These are phyloP conservation scores for Lepus timidus DNA, from an alignment of 2,113 vertebrate species.

Conservation along the genomic window DNA sequence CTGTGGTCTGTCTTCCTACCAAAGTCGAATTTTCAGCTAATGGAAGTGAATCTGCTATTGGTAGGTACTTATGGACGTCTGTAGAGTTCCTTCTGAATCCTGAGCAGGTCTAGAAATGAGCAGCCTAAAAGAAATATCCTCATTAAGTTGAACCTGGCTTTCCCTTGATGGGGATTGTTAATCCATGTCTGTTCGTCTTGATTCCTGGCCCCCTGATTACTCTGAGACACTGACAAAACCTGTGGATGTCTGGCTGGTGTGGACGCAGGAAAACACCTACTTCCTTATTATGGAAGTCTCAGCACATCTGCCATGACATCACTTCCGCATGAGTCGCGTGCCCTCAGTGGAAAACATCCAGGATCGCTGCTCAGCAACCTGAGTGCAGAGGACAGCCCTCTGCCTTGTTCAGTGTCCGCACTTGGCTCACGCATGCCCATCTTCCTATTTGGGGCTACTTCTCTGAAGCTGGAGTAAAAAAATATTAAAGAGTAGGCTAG, in stretches of 20 bases:
- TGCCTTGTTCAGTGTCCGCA: neutral
- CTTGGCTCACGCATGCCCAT: neutral
- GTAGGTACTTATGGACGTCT: neutral
- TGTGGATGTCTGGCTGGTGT: neutral
- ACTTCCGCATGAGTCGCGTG: neutral
- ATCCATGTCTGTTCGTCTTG: neutral
- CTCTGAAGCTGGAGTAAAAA: neutral
- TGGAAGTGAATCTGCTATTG: neutral
- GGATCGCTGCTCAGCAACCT: neutral
- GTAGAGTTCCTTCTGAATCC: slow-evolving; percentile 21
- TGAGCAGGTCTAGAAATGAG: neutral
- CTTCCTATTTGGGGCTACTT: neutral
- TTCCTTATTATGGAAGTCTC: slow-evolving; percentile 20
- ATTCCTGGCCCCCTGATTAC: neutral
- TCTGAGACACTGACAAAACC: neutral
- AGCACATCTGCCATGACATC: neutral
- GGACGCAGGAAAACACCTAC: slow-evolving; percentile 22
- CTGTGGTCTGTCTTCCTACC: neutral
- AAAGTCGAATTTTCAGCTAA: slow-evolving; percentile 19
- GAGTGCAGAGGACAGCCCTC: neutral
- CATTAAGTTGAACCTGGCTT: neutral
- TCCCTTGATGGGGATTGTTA: neutral
- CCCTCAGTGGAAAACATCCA: neutral
- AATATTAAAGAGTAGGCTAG: neutral
- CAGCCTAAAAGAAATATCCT: slow-evolving; percentile 9